Base-by-base conservation (phyloP, 1,140 invertebrate genomes). In the Drosophila virilis region DNA sequence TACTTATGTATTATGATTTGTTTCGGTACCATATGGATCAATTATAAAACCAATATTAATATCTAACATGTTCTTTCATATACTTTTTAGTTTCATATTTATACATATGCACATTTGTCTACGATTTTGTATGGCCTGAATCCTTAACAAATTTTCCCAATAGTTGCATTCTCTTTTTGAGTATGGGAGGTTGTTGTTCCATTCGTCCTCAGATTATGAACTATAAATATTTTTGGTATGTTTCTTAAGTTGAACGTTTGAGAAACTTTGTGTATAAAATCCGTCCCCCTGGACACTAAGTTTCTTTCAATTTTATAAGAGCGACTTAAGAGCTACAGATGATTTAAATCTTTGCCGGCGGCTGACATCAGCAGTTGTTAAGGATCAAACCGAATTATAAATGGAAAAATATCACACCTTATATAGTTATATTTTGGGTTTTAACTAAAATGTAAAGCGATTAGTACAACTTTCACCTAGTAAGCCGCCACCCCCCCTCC, bases 41-140 rank as follows among this genome's bases (percentile, higher is more conserved):
- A 55, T 69, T 73, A 60, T 33, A 68, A 68, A 74, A 69, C 28
- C 71, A 68, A 74, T 67, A 67, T 67, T 72, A 51, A 67, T 67
- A 67, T 67, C 70, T 59, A 72, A 52, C 40, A 58, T 45, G n/a
- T 51, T 60, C 10, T 35, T 37, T 10, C 13, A 45, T 38, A 42
- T 43, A 28, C 33, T 54, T 38, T 17, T 8, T 48, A 60, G 10
- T 48, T 48, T 61, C 32, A 22, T 42, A 13, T 58, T 46, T 46
- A 46, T 59, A 46, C 32, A 46, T 45, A 33, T 59, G 37, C 57
- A 59, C 28, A 59, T 43, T 59, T 33, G 28, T 13, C 40, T 61
- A 48, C 33, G 15, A 61, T n/a, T 55, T 69, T 46, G 32, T 64
- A 42, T 61, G 71, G 50, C 35, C 55, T 74, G 65, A 74, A 69